Percentiles rank a stretch among this genome's conserved stretches.
These are phyloP conservation scores for Clarias macrocephalus DNA, from an alignment of 2,113 vertebrate genomes.

Conservation along the genomic window DNA sequence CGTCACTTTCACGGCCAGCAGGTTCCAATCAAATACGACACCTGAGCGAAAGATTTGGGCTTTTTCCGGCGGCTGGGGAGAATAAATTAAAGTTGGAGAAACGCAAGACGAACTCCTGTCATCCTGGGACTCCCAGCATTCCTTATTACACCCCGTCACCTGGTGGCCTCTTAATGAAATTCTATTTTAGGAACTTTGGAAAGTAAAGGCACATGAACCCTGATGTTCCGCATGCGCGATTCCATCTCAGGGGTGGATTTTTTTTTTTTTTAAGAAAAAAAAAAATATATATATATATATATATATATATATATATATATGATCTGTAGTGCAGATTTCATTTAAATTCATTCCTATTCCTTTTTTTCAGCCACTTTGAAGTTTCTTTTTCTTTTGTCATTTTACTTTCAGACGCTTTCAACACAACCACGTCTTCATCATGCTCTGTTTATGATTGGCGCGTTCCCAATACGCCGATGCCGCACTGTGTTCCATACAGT, in stretches of 20 bases:
- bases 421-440: background rate
- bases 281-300: too few relatives aligned
- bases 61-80: background rate
- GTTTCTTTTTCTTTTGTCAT: background rate
- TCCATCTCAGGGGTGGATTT: conserved; percentile 51
- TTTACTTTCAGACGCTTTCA: background rate
- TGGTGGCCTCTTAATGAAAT: conserved; percentile 72
- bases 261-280: background rate
- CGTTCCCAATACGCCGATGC: background rate
- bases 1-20: background rate
- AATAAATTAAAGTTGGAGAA: conserved; percentile 52
- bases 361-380: conserved; percentile 14
- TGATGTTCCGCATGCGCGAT: conserved; percentile 51
- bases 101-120: conserved; percentile 60
- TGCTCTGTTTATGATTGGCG: background rate
- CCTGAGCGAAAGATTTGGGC: background rate
- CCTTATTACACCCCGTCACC: conserved; percentile 69
- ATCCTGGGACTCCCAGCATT: conserved; percentile 62
- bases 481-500: background rate
- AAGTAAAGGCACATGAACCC: conserved; percentile 63
- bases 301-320: too few relatives aligned
- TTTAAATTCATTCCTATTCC: background rate
- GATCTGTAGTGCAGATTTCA: background rate
- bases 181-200: conserved; percentile 67
- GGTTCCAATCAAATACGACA: background rate